Base-by-base conservation (phyloP, 2,797 vertebrate genomes). In the Malurus leucopterus region DNA sequence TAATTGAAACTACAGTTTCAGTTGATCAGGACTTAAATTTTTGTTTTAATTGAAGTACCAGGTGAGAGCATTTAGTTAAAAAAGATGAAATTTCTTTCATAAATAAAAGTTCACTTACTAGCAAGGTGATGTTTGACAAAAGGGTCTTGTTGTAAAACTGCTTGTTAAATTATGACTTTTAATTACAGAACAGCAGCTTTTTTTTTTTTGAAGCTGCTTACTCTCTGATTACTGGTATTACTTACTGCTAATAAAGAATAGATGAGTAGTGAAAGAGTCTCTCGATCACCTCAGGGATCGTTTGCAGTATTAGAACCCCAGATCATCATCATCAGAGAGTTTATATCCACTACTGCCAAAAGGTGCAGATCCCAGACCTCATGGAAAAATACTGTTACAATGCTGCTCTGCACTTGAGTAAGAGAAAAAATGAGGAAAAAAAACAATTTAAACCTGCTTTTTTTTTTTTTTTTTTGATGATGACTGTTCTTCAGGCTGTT, bases 391-490 rank as follows among this genome's bases (percentile, higher is more conserved):
- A 23, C 61, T 84, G 46, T 23, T 62, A 19, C 9, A 27, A 58
- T 8, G 17, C 8, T 51, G 17, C 15, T 63, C 62, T 61, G 20
- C 38, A 30, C 15, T 49, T 36, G 17, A 44, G 17, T 15, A 59
- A 72, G 55, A 62, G 44, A 32, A 79, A 76, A 87, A 49, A 19
- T 21, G 8, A 73, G 68, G 29, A 67, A 71, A n/a, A 67, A 71
- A 76, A 29, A 0, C 3, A 24, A 3, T 53, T 53, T n/a, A 63
- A 55, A n/a, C 3, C 4, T 43, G 4, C 15, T 41, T 43, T 55
- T 11, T 81, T 71, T 70, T 41, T 36, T 4, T 36, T 4, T 47
- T 26, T 17, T 47, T 49, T 49, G 8, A 8, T 32, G 9, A 11
- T 54, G 20, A 2, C 14, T 72, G 12, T 15, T 81, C 19, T 71